Percentiles rank a stretch among this genome's conserved stretches.
Evolutionary conservation across 2,888 invertebrate genomes (phyloP).

Genomic region (Gasteruption jaculator): DNA sequence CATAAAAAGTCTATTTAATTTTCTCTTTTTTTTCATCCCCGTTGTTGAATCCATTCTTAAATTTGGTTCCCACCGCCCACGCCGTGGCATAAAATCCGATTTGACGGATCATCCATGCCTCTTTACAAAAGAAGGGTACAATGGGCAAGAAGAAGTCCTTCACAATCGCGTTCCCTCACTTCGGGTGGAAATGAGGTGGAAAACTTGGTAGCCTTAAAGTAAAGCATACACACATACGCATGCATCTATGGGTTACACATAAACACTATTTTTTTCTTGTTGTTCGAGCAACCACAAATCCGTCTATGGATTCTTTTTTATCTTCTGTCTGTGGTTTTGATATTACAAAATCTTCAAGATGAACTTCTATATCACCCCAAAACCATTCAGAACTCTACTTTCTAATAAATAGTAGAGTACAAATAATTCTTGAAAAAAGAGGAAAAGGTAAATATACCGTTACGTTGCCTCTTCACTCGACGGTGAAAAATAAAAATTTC

Average conservation of each 20-base stretch:
- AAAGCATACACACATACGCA: neutral
- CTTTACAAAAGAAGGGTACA: constrained; percentile 25
- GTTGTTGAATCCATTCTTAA: neutral
- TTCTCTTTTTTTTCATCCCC: neutral
- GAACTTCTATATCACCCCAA: constrained; percentile 21
- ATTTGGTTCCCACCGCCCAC: too few relatives aligned
- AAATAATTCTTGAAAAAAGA: too few relatives aligned
- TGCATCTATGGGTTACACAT: constrained; percentile 30
- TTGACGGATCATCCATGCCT: constrained; percentile 39
- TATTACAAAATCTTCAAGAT: constrained; percentile 32
- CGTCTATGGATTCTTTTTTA: too few relatives aligned
- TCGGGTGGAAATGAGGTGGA: constrained; percentile 49
- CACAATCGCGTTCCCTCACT: constrained; percentile 43
- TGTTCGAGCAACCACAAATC: too few relatives aligned
- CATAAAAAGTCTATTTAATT: too few relatives aligned
- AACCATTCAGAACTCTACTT: constrained; percentile 24
- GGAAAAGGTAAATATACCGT: too few relatives aligned
- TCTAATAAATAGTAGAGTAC: too few relatives aligned
- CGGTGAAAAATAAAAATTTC: too few relatives aligned
- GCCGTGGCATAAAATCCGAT: constrained; percentile 40
- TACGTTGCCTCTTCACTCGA: too few relatives aligned
- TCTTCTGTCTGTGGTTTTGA: constrained; percentile 39
- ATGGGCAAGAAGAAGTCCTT: constrained; percentile 29
- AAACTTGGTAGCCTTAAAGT: too few relatives aligned
- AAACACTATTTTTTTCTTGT: too few relatives aligned